Evolutionary conservation across 2,113 vertebrate species (phyloP).

Genomic region (Anthoscopus minutus): DNA sequence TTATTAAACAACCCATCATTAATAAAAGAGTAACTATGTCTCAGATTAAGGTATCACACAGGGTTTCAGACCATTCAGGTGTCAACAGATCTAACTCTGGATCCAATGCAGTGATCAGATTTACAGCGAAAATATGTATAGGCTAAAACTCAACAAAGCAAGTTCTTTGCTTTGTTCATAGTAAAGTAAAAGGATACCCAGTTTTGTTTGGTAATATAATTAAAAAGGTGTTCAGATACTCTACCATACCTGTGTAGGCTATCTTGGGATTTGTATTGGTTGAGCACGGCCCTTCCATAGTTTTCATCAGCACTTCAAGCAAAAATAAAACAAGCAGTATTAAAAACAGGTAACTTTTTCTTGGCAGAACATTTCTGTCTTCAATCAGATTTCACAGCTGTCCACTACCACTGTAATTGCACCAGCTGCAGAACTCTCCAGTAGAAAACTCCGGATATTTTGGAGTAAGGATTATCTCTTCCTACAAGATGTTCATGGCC

Average conservation of each 20-base stretch:
- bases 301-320: conserved; percentile 82
- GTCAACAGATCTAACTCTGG: background rate
- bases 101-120: background rate
- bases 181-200: background rate
- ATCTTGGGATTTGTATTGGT: conserved; percentile 73
- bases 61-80: background rate
- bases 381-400: background rate
- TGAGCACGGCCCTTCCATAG: conserved; percentile 75
- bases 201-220: background rate
- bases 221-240: background rate
- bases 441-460: background rate
- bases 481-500: background rate
- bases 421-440: background rate
- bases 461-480: background rate
- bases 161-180: background rate
- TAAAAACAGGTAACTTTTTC: background rate
- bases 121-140: background rate
- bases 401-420: background rate
- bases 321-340: background rate
- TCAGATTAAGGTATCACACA: background rate
- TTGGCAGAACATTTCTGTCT: background rate
- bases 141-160: background rate
- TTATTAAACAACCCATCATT: background rate
- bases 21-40: background rate
- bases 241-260: conserved; percentile 69